Evolutionary conservation across 2,797 vertebrate genomes (phyloP), one percentile per base, ranked within the genome.

Genomic region (Acipenser transmontanus): DNA sequence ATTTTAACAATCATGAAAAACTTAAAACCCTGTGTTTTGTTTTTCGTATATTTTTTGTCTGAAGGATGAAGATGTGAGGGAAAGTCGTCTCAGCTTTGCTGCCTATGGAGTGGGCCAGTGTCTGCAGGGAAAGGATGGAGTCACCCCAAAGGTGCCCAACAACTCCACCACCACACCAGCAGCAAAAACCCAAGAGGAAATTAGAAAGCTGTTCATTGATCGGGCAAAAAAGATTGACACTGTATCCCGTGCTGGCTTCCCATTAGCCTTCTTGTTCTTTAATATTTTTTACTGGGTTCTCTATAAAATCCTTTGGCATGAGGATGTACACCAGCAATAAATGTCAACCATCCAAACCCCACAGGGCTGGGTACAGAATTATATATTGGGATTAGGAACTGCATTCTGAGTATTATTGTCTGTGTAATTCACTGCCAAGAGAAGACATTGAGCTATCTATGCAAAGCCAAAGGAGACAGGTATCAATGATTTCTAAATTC

Each of bases 271-370:
- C 77, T 87, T 99, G 74, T 96, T 98, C 84, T 99, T 99, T 83
- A 99, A 98, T 70, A 96, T 98, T 81, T 98, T 99, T 85, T 99
- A 99, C 54, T 99, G 97, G 97, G 91, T 99, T 71, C 95, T 99
- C 74, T 99, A 99, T 81, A 99, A 99, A 89, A 99, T 99, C 72
- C 89, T 98, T 67, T 84, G 97, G 72, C 91, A 96, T 0, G 96
- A 98, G 72, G 95, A 94, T 69, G 83, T 91, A 71, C 91, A 93
- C 76, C 88, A 93, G 65, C 85, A 92, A 67, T 82, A 61, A 17
- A 34, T 7, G 57, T 20, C 59, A 56, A 54, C 61, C 61, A 84
- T 34, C 67, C 8, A 10, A 47, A 52, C 47, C n/a, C 3, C 47
- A 13, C 47, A 50, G 62, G 59, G 52, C 62, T 34, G 14, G 47